A percentile compares a stretch with the other conserved stretches of the same genome.
These are phyloP conservation scores for Lagorchestes hirsutus DNA, from an alignment of 2,797 vertebrate species.

Conservation along the genomic window DNA sequence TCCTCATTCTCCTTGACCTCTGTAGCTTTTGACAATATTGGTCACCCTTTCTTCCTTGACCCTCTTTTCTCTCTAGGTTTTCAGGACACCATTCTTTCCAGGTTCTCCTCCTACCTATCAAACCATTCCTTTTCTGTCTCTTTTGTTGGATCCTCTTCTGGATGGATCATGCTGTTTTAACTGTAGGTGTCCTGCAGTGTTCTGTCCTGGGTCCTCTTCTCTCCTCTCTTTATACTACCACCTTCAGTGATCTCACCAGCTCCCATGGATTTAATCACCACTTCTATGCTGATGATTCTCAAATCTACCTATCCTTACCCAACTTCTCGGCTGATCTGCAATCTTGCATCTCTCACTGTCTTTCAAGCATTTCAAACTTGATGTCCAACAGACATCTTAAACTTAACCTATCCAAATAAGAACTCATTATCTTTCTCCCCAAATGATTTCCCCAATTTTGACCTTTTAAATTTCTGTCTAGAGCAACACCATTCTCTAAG, in stretches of 20 bases:
- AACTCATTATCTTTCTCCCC: not conserved
- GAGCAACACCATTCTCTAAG: not conserved
- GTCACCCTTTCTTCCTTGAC: not conserved
- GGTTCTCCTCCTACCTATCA: not conserved
- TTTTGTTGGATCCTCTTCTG: not conserved
- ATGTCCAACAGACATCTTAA: not conserved
- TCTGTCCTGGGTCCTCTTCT: not conserved
- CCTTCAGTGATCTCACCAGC: not conserved
- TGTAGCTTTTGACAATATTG: not conserved
- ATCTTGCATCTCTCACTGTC: not conserved
- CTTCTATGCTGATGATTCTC: not conserved
- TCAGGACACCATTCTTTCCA: not conserved
- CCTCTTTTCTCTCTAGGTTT: not conserved
- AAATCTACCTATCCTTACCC: not conserved
- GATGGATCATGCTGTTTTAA: not conserved
- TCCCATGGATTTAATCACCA: not conserved
- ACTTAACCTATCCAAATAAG: not conserved
- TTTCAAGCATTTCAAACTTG: not conserved
- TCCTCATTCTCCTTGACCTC: not conserved
- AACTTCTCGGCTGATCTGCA: not conserved
- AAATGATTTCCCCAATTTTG: not conserved
- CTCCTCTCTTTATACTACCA: not conserved
- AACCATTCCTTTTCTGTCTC: not conserved
- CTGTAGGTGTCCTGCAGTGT: not conserved
- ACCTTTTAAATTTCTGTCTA: not conserved